Base-by-base conservation (phyloP, 35 echinoderm and acorn worm species). In the Apostichopus japonicus region DNA sequence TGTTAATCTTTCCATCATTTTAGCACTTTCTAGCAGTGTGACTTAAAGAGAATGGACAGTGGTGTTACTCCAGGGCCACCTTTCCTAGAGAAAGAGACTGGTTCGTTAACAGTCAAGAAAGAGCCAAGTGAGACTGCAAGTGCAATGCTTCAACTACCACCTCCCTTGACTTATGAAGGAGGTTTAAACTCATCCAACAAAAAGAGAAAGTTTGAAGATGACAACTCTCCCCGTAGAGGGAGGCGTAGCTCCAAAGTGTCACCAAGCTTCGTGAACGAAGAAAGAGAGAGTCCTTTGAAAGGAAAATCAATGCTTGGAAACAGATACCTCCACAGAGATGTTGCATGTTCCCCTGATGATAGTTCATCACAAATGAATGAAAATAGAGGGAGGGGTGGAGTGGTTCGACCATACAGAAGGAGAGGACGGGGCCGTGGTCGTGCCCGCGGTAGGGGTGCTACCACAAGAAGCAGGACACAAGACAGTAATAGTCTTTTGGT, bases 121-220 rank as follows among this genome's bases (percentile, higher is more conserved):
- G 59, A 67, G 19, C 7, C 63, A 51, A 17, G n/a, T 84, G 54
- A 57, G 13, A 89, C 27, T 27, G 24, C 5, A 10, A 65, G 16
- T 89, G 51, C n/a, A 67, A 73, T 67, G 56, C 63, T 22, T 65
- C 86, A 59, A 24, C 86, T 72, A 27, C 86, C 86, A 11, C 86
- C 86, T 53, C 86, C 86, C 6, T 89, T 89, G 63, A 89, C 63
- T 10, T 89, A 65, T 54, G 86, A 89, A 54, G 86, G 86, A 23
- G 86, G 24, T 16, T 21, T 22, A 23, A 16, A 14, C n/a, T 71
- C 53, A 55, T 58, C 13, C 51, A 14, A 24, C n/a, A 55, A 55
- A 54, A 84, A 84, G 81, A 84, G 81, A 22, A 84, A 84, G 51
- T 6, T 84, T 55, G 81, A 84, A 57, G 81, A 89, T 15, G 81